A percentile compares a stretch with the other conserved stretches of the same genome.
phyloP scores from a whole-genome alignment of 2,113 vertebrate species.

The Labeo rohita region DNA sequence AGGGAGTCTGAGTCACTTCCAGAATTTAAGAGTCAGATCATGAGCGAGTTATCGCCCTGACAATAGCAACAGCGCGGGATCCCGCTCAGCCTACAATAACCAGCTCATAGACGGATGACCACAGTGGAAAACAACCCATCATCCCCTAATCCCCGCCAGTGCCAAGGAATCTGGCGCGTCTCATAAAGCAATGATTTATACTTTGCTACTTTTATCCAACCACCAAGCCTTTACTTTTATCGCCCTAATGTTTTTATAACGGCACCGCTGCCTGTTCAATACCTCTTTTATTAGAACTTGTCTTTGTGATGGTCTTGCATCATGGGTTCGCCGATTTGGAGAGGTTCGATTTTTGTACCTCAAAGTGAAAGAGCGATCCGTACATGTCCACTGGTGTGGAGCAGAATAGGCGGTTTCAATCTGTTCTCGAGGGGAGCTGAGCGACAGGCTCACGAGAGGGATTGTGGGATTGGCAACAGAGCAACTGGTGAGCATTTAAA shows the following conservation, averaged over 20 bases:
- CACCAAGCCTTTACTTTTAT: conserved; percentile 62
- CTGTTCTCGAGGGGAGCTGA: not conserved
- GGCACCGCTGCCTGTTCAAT: conserved; percentile 34
- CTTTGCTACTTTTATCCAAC: conserved; percentile 67
- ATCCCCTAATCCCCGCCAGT: conserved; percentile 49
- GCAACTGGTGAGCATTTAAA: not conserved
- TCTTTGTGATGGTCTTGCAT: conserved; percentile 49
- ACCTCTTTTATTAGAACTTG: conserved; percentile 56
- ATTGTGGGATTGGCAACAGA: not conserved
- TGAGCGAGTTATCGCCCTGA: conserved; percentile 61
- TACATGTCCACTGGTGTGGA: not conserved
- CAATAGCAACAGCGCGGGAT: conserved; percentile 54
- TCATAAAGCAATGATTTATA: conserved; percentile 70
- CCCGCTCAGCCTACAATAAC: conserved; percentile 48
- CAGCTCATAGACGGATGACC: conserved; percentile 32
- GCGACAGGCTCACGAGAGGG: not conserved
- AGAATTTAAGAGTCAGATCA: conserved; percentile 65
- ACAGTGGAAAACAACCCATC: conserved; percentile 49
- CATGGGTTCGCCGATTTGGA: conserved; percentile 54
- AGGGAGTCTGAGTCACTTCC: conserved; percentile 45
- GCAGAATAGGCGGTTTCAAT: not conserved
- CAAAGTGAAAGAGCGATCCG: conserved; percentile 24
- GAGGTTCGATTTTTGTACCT: conserved; percentile 52
- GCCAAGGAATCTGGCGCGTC: conserved; percentile 61
- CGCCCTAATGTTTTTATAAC: conserved; percentile 63